These are phyloP conservation scores for Mustela nigripes DNA, from an alignment of 2,113 vertebrate genomes.

Conservation along the genomic window DNA sequence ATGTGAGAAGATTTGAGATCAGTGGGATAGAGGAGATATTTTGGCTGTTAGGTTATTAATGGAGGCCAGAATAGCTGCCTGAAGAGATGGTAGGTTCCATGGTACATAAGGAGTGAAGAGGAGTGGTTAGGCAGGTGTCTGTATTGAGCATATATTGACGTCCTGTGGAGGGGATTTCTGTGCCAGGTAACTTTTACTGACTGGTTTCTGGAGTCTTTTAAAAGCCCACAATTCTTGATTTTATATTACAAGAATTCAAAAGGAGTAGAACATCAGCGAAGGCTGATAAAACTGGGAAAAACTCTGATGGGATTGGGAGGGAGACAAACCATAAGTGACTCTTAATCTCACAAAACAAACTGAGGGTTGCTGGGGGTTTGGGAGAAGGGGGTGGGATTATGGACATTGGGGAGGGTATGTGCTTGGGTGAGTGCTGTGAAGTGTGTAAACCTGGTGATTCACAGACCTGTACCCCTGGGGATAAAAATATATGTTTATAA, in stretches of 20 bases:
- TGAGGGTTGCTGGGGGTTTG: too few relatives aligned
- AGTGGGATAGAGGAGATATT: constrained; percentile 13
- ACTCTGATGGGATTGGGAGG: background rate
- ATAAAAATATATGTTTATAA: too few relatives aligned
- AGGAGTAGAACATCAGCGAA: background rate
- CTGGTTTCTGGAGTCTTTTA: constrained; percentile 32
- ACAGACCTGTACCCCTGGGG: too few relatives aligned
- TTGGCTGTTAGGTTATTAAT: background rate
- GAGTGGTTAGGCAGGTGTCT: background rate
- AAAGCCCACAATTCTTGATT: background rate
- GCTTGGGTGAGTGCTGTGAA: too few relatives aligned
- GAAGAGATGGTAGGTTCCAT: background rate
- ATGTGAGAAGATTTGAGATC: constrained; percentile 13
- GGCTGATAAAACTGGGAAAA: background rate
- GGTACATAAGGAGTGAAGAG: background rate
- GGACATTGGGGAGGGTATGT: too few relatives aligned
- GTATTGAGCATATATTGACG: background rate
- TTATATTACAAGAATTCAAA: constrained; percentile 29
- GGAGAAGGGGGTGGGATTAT: too few relatives aligned
- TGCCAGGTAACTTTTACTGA: background rate
- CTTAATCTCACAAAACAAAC: too few relatives aligned
- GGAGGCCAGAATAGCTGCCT: background rate
- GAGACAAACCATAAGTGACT: too few relatives aligned
- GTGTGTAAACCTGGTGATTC: too few relatives aligned
- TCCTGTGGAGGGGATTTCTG: background rate